phyloP scores from a whole-genome alignment of 2,797 vertebrate species.

The Merluccius polli region DNA sequence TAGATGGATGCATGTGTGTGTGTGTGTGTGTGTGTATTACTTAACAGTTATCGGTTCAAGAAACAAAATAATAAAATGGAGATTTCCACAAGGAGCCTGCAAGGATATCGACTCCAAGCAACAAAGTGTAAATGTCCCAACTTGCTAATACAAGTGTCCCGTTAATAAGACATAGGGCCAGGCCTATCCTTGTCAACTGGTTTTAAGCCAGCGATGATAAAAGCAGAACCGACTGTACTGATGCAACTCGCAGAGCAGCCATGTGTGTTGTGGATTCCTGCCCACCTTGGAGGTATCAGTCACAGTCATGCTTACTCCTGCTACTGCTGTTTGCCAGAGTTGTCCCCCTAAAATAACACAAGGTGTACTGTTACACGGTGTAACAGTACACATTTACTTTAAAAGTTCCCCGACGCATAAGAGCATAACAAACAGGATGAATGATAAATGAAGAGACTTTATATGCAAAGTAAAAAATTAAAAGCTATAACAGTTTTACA shows the following conservation, averaged over 20 bases:
- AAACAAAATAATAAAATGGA: neutral
- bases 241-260: neutral
- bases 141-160: neutral
- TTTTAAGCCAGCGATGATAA: neutral
- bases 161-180: neutral
- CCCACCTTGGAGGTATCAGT: neutral
- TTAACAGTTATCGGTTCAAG: neutral
- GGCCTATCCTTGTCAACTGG: neutral
- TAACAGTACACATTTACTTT: neutral
- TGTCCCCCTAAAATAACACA: neutral
- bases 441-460: conserved; percentile 4
- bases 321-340: neutral
- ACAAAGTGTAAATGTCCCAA: neutral
- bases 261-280: neutral
- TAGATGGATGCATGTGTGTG: neutral
- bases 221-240: neutral
- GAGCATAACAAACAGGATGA: conserved; percentile 2
- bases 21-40: conserved; percentile 1
- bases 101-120: neutral
- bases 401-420: neutral
- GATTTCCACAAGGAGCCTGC: conserved; percentile 2
- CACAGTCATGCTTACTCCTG: neutral
- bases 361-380: neutral
- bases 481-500: conserved; percentile 3
- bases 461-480: conserved; percentile 1